Base-by-base conservation (phyloP, 2,888 invertebrate genomes). In the Drosophila subsilvestris region DNA sequence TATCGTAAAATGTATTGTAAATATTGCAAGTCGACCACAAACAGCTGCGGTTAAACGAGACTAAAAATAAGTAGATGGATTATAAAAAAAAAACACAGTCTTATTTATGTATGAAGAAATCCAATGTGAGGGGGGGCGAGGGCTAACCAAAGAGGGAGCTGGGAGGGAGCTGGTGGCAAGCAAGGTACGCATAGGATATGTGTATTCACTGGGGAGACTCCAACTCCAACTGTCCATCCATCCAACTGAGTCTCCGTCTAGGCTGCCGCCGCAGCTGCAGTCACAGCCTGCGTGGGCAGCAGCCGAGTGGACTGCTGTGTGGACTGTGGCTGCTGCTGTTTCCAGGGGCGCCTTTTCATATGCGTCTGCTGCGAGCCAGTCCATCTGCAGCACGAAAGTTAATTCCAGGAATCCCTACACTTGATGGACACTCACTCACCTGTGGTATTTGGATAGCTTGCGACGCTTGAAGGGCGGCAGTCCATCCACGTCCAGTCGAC, bases 371-470 rank as follows among this genome's bases (percentile, higher is more conserved):
- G 90, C 8, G 88, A 75, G 25, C 90, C 80, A 10, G 82, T 69
- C 86, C 86, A 85, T 60, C 84, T 89, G 63, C 8, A 27, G 18
- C 7, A 2, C 17, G 10, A 8, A 18, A 29, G 6, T 3, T 9
- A n/a, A 27, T 17, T n/a, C 14, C 6, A 10, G 8, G 20, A 12
- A 12, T 48, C 17, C 12, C 2, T 32, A 5, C 8, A 12, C 9
- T 29, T 55, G 27, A 1, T 0, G 7, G 1, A 8, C 10, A 0
- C 8, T 14, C 7, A 8, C 59, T 56, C 25, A 80, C 86, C 83
- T 79, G 68, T 85, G 90, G 79, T 90, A 92, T 84, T 91, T 92
- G 75, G 90, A 86, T 53, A 91, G 80, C 79, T 92, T 92, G 62
- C 92, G 89, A 51, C 92, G 80, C 77, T 91, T 92, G 51, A 84